Percentiles rank a stretch among this genome's conserved stretches.
phyloP scores from a whole-genome alignment of 2,888 invertebrate species.

The Cepaea hortensis region DNA sequence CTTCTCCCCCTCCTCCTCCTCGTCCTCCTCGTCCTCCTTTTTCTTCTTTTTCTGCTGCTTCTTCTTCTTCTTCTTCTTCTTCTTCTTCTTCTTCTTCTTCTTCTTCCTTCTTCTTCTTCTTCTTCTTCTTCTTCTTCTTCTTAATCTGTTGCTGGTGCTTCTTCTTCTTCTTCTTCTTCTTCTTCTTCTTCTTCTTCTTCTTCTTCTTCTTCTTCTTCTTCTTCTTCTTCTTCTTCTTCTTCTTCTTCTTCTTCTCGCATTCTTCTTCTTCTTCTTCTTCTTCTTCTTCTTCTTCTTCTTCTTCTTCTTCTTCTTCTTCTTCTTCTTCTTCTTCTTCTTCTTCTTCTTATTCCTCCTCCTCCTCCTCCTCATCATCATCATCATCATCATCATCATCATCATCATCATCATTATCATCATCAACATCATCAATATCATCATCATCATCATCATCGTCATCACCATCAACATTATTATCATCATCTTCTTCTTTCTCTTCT shows the following conservation, averaged over 20 bases:
- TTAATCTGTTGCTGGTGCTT: not conserved
- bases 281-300: no score
- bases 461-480: not conserved
- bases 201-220: no score
- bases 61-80: constrained; percentile 7
- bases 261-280: no score
- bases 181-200: no score
- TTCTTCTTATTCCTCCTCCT: no score
- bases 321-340: no score
- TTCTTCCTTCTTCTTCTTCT: not conserved
- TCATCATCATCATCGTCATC: not conserved
- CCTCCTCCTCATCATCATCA: no score
- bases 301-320: no score
- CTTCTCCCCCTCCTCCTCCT: not conserved
- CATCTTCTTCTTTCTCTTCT: not conserved
- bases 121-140: not conserved
- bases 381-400: not conserved
- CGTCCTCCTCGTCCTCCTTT: not conserved
- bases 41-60: not conserved
- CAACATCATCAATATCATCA: not conserved
- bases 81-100: constrained; percentile 1
- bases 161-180: not conserved
- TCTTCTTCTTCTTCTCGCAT: no score
- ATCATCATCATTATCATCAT: not conserved
- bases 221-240: no score